Base-by-base conservation (phyloP, 2,113 vertebrate species). In the Ctenomys sociabilis region DNA sequence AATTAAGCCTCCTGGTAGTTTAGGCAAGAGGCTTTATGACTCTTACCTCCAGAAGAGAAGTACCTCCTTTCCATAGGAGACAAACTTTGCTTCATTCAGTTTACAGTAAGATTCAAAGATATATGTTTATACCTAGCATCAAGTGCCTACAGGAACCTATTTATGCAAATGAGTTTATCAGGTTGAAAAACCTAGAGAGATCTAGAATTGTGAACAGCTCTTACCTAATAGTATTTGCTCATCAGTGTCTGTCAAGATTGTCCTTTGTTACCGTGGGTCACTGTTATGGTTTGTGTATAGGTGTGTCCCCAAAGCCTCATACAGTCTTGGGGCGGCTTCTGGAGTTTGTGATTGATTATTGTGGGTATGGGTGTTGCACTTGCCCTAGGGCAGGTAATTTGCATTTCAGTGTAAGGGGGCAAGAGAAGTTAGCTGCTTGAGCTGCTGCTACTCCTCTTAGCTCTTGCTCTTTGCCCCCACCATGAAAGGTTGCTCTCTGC, bases 21-120 rank as follows among this genome's bases (percentile, higher is more conserved):
- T 63, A n/a, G n/a, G 9, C 17, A 66, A 95, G 57, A 81, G 40
- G 24, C 35, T 86, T 37, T 7, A 52, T 64, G 45, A 32, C 40
- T 90, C 9, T 61, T 84, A 14, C 19, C 68, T 17, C 24, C 66
- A 90, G 5, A 87, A 87, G 77, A 83, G 73, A 49, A 90, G n/a
- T 21, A 83, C 22, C 12, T 70, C 5, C 21, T 93, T 90, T 40
- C 43, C 16, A 49, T 52, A 40, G 35, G 22, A 75, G 14, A 24
- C 19, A 91, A 54, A 77, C 30, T 90, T 87, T 35, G 12, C 49
- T 43, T 91, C 85, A 24, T 91, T 93, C 12, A n/a, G 26, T 91
- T 84, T 84, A 91, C 75, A 78, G 52, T 78, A 78, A 35, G 43
- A 37, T 54, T 95, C 2, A 70, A 10, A 57, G 57, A 35, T 32